Evolutionary conservation across 2,888 invertebrate species (phyloP).

Genomic region (Eupeodes luniger): DNA sequence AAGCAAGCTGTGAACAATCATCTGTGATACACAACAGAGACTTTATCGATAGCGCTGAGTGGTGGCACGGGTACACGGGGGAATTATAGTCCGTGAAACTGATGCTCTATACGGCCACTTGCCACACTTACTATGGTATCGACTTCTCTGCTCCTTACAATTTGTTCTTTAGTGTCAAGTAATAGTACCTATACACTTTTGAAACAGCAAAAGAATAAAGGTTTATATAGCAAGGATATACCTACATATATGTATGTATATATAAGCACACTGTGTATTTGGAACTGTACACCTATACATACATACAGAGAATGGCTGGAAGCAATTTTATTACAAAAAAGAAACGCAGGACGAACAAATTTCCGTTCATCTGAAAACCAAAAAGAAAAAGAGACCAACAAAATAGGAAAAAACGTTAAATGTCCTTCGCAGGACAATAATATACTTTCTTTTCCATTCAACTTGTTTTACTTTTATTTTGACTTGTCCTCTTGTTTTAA

Average conservation of each 20-base stretch:
- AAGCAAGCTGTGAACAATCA: slow-evolving; percentile 66
- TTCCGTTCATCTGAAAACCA: slow-evolving; percentile 31
- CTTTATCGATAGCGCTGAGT: neutral
- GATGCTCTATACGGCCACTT: slow-evolving; percentile 66
- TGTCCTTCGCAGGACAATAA: slow-evolving; percentile 58
- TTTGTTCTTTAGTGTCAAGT: slow-evolving; percentile 59
- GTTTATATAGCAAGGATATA: neutral
- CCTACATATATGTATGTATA: neutral
- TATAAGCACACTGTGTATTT: neutral
- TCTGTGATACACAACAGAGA: slow-evolving; percentile 46
- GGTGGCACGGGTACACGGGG: neutral
- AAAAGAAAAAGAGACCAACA: slow-evolving; percentile 10
- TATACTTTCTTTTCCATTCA: slow-evolving; percentile 27
- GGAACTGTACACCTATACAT: neutral
- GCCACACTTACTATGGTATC: slow-evolving; percentile 44
- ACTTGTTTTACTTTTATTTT: slow-evolving; percentile 36
- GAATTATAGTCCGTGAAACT: slow-evolving; percentile 41
- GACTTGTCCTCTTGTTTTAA: neutral
- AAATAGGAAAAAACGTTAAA: slow-evolving; percentile 45
- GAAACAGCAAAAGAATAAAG: slow-evolving; percentile 33
- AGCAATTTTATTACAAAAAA: slow-evolving; percentile 43
- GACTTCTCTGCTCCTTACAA: slow-evolving; percentile 32
- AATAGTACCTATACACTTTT: slow-evolving; percentile 33
- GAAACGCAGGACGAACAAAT: slow-evolving; percentile 48
- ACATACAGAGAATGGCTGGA: slow-evolving; percentile 44